phyloP scores from a whole-genome alignment of 2,888 invertebrate genomes.

The Lymantria monacha region DNA sequence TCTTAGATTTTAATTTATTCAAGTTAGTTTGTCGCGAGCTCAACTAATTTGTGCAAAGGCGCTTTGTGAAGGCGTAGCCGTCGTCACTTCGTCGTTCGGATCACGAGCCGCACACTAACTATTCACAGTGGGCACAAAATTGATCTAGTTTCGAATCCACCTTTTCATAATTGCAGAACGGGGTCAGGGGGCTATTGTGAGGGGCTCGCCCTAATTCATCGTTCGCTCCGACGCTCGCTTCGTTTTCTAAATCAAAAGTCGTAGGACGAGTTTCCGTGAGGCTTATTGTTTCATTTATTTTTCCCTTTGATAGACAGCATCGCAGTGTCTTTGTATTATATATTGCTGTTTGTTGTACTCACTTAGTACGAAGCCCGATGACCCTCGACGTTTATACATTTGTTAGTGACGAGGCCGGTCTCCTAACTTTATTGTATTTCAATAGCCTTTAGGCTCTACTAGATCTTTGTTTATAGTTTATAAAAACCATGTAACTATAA shows the following conservation, averaged over 20 bases:
- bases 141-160: conserved; percentile 40
- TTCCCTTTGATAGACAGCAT: conserved; percentile 56
- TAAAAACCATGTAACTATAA: too few species aligned
- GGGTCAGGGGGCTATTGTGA: conserved; percentile 39
- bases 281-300: conserved; percentile 53
- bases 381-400: conserved; percentile 29
- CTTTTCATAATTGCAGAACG: conserved; percentile 43
- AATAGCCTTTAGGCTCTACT: neutral
- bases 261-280: conserved; percentile 35
- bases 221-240: conserved; percentile 19
- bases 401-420: conserved; percentile 4
- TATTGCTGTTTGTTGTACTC: conserved; percentile 30
- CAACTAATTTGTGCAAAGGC: neutral
- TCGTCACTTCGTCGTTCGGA: neutral
- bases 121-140: conserved; percentile 25
- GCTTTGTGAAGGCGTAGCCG: neutral
- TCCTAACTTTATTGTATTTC: conserved; percentile 13
- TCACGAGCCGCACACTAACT: neutral
- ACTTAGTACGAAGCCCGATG: conserved; percentile 15
- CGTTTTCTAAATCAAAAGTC: conserved; percentile 40
- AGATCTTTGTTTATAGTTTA: too few species aligned
- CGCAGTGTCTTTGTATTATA: conserved; percentile 62
- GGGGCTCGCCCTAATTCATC: conserved; percentile 40
- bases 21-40: too few species aligned
- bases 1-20: too few species aligned